Conservation (phyloP, 2,113 vertebrate species). For the Gallinago undulata region DNA sequence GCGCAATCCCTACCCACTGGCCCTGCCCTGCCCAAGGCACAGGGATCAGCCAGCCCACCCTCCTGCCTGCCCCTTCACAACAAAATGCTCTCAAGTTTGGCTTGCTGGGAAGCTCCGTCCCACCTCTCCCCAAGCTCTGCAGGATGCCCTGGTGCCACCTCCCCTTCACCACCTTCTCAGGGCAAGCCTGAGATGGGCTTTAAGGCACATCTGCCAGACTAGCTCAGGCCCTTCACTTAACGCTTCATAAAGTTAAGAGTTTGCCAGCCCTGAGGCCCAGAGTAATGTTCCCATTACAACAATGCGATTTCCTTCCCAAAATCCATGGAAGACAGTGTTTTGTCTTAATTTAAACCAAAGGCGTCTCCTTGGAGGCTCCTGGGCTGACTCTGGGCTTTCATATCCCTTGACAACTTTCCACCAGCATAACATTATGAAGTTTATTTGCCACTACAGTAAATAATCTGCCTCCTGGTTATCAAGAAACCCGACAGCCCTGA, state of each 20-base stretch:
- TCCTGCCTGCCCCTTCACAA: background rate
- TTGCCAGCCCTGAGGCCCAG: slow-evolving; percentile 11
- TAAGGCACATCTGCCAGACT: background rate
- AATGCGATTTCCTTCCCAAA: slow-evolving; percentile 21
- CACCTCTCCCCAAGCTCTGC: background rate
- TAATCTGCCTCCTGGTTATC: slow-evolving; percentile 58
- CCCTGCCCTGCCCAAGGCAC: background rate
- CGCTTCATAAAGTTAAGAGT: background rate
- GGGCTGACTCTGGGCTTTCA: background rate
- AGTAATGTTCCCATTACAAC: slow-evolving; percentile 43
- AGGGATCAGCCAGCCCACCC: background rate
- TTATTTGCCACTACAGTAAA: slow-evolving; percentile 59
- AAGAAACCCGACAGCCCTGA: slow-evolving; percentile 26
- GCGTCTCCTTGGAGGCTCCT: slow-evolving; percentile 16
- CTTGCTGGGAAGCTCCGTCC: background rate
- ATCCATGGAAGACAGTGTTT: slow-evolving; percentile 34
- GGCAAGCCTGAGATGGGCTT: background rate
- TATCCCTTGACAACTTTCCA: slow-evolving; percentile 58
- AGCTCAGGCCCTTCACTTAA: background rate
- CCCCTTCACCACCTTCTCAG: background rate
- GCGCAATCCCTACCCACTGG: fast-evolving
- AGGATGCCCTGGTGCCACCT: background rate
- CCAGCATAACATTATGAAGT: slow-evolving; percentile 61
- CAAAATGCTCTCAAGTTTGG: background rate
- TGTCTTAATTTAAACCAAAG: slow-evolving; percentile 49